phyloP scores from a whole-genome alignment of 1,140 invertebrate species.

The Bombyx mandarina region DNA sequence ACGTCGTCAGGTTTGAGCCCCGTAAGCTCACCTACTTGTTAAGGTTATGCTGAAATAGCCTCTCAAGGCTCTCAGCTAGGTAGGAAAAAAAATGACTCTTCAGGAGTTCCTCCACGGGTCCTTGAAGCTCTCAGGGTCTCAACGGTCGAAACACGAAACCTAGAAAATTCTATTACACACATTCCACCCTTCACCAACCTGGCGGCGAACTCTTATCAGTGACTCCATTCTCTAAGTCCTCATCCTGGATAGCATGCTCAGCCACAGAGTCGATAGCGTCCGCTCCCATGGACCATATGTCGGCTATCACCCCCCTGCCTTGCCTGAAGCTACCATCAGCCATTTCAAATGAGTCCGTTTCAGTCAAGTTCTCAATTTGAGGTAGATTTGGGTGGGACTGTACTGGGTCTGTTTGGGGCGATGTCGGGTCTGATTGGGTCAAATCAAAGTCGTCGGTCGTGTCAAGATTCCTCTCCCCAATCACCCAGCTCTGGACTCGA shows the following conservation, averaged over 20 bases:
- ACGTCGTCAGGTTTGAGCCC: too few relatives aligned
- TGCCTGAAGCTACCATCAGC: slow-evolving; percentile 5
- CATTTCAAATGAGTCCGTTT: neutral
- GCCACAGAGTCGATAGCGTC: slow-evolving; percentile 44
- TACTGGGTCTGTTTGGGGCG: neutral
- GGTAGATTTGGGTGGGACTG: neutral
- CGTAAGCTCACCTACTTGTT: too few relatives aligned
- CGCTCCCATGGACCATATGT: slow-evolving; percentile 40
- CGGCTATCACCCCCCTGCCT: slow-evolving; percentile 37
- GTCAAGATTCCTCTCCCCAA: slow-evolving; percentile 25
- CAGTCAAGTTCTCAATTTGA: neutral
- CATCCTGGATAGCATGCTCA: slow-evolving; percentile 46
- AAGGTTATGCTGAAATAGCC: too few relatives aligned
- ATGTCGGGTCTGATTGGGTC: slow-evolving; percentile 2
- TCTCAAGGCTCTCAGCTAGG: too few relatives aligned
- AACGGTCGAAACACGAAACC: too few relatives aligned
- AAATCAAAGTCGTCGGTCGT: neutral
- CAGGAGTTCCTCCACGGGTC: too few relatives aligned
- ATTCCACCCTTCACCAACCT: slow-evolving; percentile 40
- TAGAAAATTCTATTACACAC: too few relatives aligned
- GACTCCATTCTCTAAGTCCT: slow-evolving; percentile 43
- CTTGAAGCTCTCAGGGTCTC: too few relatives aligned
- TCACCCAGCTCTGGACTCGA: slow-evolving; percentile 38
- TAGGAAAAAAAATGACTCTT: too few relatives aligned
- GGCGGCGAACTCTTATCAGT: slow-evolving; percentile 43